These are phyloP conservation scores for Sinocyclocheilus maitianheensis DNA, from an alignment of 2,113 vertebrate species.

Conservation along the genomic window DNA sequence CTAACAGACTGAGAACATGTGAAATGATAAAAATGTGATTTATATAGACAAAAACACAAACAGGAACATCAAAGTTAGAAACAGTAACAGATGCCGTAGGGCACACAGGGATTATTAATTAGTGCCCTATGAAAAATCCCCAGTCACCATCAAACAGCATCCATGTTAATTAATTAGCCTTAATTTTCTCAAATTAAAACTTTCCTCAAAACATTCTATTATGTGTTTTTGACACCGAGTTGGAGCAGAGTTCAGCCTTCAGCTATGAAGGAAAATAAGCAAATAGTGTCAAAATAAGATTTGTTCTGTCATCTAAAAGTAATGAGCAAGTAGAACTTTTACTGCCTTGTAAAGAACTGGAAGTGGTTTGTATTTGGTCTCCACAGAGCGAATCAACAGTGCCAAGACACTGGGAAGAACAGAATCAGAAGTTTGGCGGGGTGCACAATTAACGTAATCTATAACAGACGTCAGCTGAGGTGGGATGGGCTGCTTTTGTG, in stretches of 20 bases:
- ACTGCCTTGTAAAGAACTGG: background rate
- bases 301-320: background rate
- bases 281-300: background rate
- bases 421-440: background rate
- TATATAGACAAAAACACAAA: background rate
- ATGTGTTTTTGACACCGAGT: background rate
- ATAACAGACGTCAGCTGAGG: no score
- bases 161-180: slow-evolving; percentile 8
- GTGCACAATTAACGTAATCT: background rate
- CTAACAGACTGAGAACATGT: background rate
- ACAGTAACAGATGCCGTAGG: slow-evolving; percentile 31
- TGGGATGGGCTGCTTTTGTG: background rate
- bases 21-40: background rate
- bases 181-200: background rate
- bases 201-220: background rate
- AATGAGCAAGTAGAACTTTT: background rate
- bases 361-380: background rate
- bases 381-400: background rate
- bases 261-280: background rate
- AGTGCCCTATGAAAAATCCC: background rate
- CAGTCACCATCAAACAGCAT: slow-evolving; percentile 13
- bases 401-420: background rate
- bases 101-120: slow-evolving; percentile 26
- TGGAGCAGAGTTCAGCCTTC: background rate
- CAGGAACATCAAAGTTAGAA: slow-evolving; percentile 30